Evolutionary conservation across 2,113 vertebrate genomes (phyloP).

Genomic region (Thinocorus orbignyianus): DNA sequence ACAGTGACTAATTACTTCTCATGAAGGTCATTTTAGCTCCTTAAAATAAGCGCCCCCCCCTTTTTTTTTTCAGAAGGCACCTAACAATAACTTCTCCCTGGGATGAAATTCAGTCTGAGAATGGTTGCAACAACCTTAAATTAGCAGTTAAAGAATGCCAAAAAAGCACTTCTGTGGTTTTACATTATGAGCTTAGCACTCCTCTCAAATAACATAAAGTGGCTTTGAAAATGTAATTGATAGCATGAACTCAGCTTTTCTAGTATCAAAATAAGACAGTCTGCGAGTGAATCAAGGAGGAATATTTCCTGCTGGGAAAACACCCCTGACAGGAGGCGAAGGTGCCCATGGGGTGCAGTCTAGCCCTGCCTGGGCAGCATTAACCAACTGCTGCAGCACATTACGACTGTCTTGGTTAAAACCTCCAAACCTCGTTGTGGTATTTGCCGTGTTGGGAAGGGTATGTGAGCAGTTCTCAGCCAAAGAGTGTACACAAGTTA

Average conservation of each 20-base stretch:
- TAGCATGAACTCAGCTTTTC: slow-evolving; percentile 26
- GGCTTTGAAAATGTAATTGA: slow-evolving; percentile 24
- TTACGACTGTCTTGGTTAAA: neutral
- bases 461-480: neutral
- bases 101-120: neutral
- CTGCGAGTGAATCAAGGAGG: neutral
- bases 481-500: neutral
- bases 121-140: neutral
- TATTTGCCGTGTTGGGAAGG: neutral
- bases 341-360: rapidly evolving
- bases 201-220: slow-evolving; percentile 24
- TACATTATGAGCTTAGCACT: neutral
- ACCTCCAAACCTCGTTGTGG: neutral
- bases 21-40: neutral
- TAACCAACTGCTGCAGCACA: rapidly evolving
- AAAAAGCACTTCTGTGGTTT: slow-evolving; percentile 55
- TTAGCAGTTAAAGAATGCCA: slow-evolving; percentile 45
- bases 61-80: neutral
- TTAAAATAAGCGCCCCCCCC: neutral
- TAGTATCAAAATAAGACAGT: neutral
- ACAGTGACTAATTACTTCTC: neutral
- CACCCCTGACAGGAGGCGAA: rapidly evolving
- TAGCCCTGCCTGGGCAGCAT: neutral
- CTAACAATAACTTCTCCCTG: neutral
- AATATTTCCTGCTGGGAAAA: neutral